Conservation (phyloP, 2,888 invertebrate species). For the Eledona agricola region DNA sequence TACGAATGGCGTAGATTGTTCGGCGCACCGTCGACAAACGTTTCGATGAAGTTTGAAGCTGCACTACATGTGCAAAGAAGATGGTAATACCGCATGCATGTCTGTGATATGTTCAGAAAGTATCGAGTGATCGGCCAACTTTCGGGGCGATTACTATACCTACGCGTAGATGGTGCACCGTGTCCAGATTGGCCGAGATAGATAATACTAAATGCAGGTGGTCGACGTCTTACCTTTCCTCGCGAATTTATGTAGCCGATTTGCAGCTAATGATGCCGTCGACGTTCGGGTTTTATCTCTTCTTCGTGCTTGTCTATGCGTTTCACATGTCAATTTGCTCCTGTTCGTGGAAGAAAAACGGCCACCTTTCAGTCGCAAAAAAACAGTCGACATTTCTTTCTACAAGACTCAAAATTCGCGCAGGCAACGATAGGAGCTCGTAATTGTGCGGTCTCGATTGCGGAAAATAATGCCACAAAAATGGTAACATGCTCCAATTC, state of each 20-base stretch:
- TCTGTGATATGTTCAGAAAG: too few relatives aligned
- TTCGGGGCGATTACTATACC: too few relatives aligned
- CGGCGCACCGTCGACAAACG: too few relatives aligned
- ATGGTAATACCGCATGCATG: constrained; percentile 4
- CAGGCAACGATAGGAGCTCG: too few relatives aligned
- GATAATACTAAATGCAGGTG: constrained; percentile 28
- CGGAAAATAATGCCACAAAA: too few relatives aligned
- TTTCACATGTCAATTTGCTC: constrained; percentile 31
- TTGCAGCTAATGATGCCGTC: constrained; percentile 31
- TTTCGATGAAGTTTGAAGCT: too few relatives aligned
- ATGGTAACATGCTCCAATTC: too few relatives aligned
- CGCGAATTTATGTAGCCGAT: constrained; percentile 28
- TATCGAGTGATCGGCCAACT: too few relatives aligned
- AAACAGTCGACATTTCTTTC: constrained; percentile 17
- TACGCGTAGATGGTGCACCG: too few relatives aligned
- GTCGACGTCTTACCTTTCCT: constrained; percentile 30
- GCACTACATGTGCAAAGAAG: too few relatives aligned
- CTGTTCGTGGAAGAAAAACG: constrained; percentile 23
- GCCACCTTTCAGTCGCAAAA: constrained; percentile 14
- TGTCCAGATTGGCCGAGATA: constrained; percentile 24
- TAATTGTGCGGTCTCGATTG: too few relatives aligned
- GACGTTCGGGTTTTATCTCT: constrained; percentile 23
- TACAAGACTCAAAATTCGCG: constrained; percentile 8
- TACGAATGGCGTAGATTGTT: too few relatives aligned
- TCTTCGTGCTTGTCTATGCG: constrained; percentile 27